Percentiles rank a stretch among this genome's conserved stretches.
Conservation (phyloP, 2,888 invertebrate species). For the Lasioglossum morio region DNA sequence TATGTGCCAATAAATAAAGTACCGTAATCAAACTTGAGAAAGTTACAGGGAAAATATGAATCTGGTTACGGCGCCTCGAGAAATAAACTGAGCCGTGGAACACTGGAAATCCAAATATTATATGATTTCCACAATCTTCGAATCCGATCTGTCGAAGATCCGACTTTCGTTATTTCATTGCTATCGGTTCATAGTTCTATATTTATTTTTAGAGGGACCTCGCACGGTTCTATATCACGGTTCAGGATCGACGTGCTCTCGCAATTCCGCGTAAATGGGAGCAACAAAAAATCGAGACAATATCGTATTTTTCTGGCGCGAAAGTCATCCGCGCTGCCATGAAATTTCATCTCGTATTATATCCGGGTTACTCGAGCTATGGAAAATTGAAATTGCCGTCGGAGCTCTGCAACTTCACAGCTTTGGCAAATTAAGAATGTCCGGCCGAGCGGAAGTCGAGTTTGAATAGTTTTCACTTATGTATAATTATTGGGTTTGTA, state of each 20-base stretch:
- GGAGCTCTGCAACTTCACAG: not conserved
- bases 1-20: not conserved
- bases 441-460: not conserved
- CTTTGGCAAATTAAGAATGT: not conserved
- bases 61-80: not conserved
- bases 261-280: constrained; percentile 26
- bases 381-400: not conserved
- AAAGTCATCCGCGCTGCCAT: no score
- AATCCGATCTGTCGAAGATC: constrained; percentile 12
- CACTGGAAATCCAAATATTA: not conserved
- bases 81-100: not conserved
- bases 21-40: not conserved
- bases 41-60: not conserved
- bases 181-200: constrained; percentile 7
- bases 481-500: no score
- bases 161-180: constrained; percentile 4
- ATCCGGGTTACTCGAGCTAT: no score
- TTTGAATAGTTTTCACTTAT: no score
- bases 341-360: constrained; percentile 1
- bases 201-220: constrained; percentile 25
- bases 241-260: constrained; percentile 23
- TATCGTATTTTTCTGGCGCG: constrained; percentile 4
- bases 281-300: not conserved
- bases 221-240: not conserved
- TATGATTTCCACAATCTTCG: constrained; percentile 17